phyloP scores from a whole-genome alignment of 2,113 vertebrate genomes.

The Cebus imitator region DNA sequence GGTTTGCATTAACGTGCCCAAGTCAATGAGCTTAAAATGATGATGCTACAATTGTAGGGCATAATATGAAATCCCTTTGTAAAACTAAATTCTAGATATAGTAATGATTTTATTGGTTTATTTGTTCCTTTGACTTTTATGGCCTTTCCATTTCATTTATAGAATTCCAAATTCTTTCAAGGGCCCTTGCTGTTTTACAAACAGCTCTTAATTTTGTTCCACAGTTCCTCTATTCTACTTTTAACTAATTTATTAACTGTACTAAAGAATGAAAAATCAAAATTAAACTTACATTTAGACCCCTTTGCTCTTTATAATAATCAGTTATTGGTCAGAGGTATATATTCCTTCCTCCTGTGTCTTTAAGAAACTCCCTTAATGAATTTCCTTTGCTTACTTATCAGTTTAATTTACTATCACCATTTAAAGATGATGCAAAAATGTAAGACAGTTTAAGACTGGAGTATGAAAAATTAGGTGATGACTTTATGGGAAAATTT shows the following conservation, averaged over 20 bases:
- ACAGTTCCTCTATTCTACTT: neutral
- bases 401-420: neutral
- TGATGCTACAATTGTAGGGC: neutral
- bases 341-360: neutral
- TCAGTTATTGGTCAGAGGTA: neutral
- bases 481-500: neutral
- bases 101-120: neutral
- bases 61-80: neutral
- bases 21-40: neutral
- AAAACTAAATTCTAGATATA: neutral
- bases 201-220: neutral
- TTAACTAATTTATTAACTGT: neutral
- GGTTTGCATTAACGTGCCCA: neutral
- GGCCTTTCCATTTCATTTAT: neutral
- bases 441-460: neutral
- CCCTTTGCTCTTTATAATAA: neutral
- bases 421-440: conserved; percentile 16
- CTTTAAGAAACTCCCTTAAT: conserved; percentile 13
- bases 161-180: neutral
- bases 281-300: neutral
- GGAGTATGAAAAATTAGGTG: neutral
- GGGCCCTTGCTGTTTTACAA: neutral
- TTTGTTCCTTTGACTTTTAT: neutral
- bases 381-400: conserved; percentile 1
- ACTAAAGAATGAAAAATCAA: neutral